Percentiles rank a stretch among this genome's conserved stretches.
These are phyloP conservation scores for Gila robusta DNA, from an alignment of 2,797 vertebrate genomes.

Conservation along the genomic window DNA sequence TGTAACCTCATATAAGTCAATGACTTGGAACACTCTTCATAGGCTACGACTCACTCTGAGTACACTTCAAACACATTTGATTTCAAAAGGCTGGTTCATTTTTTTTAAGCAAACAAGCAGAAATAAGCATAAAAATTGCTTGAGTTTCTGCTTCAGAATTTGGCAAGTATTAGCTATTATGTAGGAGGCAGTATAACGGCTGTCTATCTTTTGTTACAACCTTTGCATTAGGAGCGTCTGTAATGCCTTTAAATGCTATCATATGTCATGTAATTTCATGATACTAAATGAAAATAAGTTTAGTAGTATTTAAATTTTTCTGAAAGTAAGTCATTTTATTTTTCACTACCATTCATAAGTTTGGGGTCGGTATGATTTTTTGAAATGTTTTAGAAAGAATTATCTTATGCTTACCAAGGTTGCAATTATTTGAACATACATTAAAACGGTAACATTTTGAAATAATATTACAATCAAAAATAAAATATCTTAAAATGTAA, in stretches of 20 bases:
- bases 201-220: background rate
- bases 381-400: background rate
- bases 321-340: background rate
- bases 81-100: background rate
- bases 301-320: background rate
- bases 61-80: background rate
- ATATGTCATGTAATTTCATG: background rate
- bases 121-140: background rate
- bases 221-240: background rate
- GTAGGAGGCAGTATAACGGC: background rate
- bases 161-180: background rate
- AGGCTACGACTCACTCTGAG: background rate
- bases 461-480: background rate
- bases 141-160: background rate
- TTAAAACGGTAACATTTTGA: background rate
- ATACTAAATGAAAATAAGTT: background rate
- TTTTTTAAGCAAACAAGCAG: background rate
- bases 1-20: conserved; percentile 10
- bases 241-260: background rate
- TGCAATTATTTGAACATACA: background rate
- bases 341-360: background rate
- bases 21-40: background rate
- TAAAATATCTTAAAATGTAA: background rate
- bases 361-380: background rate
- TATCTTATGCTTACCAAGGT: background rate